phyloP scores from a whole-genome alignment of 2,113 vertebrate genomes.

The Plectropomus leopardus region DNA sequence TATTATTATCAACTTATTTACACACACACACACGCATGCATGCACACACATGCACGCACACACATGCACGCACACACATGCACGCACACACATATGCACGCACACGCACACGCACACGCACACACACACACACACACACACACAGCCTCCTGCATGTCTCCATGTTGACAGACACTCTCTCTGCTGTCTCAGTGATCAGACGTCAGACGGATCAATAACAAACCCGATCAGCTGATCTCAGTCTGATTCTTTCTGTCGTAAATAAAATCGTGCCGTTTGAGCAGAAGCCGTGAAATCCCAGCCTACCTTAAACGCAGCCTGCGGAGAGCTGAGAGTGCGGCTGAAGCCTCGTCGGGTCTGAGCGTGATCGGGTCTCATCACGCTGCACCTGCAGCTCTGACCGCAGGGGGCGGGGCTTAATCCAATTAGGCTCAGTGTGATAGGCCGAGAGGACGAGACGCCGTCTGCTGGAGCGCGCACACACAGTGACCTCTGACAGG shows the following conservation, averaged over 20 bases:
- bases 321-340: background rate
- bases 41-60: conserved; percentile 15
- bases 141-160: background rate
- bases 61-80: background rate
- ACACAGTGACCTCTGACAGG: no score
- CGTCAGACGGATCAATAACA: no score
- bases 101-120: no score
- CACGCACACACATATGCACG: no score
- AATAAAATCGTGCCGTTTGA: background rate
- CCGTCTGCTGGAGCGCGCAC: conserved; percentile 32
- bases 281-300: conserved; percentile 3
- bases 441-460: background rate
- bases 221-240: no score
- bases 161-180: background rate
- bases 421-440: conserved; percentile 57
- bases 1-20: no score
- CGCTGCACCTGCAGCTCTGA: conserved; percentile 24
- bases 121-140: no score
- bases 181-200: background rate
- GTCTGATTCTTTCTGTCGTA: no score
- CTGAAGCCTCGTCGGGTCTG: no score
- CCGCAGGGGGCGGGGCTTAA: conserved; percentile 53
- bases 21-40: no score
- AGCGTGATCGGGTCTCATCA: conserved; percentile 4
- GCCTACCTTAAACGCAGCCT: conserved; percentile 30